Percentiles rank a stretch among this genome's conserved stretches.
phyloP scores from a whole-genome alignment of 1,140 invertebrate genomes.

The Nymphalis io region DNA sequence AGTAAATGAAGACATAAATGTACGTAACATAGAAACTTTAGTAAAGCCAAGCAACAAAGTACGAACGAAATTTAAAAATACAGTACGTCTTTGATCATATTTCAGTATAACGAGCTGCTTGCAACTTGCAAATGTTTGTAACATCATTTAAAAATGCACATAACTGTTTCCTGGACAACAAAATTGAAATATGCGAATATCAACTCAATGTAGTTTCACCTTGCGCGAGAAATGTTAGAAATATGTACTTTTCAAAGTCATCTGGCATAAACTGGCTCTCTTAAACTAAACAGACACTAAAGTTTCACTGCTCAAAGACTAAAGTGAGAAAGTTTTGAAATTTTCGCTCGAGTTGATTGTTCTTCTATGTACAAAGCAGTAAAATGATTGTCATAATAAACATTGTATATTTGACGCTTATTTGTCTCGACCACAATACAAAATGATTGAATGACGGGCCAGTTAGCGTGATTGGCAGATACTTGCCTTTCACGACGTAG shows the following conservation, averaged over 20 bases:
- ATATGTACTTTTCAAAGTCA: slow-evolving; percentile 63
- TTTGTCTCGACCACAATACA: too few relatives aligned
- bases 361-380: slow-evolving; percentile 40
- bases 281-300: slow-evolving; percentile 65
- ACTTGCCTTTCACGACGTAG: too few relatives aligned
- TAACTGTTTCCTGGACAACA: slow-evolving; percentile 20
- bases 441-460: too few relatives aligned
- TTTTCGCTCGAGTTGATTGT: slow-evolving; percentile 47
- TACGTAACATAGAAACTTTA: background rate
- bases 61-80: slow-evolving; percentile 12
- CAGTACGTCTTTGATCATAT: slow-evolving; percentile 17
- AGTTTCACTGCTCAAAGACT: slow-evolving; percentile 53
- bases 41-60: slow-evolving; percentile 2
- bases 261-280: slow-evolving; percentile 57
- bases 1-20: background rate
- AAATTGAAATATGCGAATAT: slow-evolving; percentile 29
- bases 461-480: too few relatives aligned
- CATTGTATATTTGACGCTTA: background rate
- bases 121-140: slow-evolving; percentile 26
- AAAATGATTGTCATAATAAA: slow-evolving; percentile 11
- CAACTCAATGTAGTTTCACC: slow-evolving; percentile 44
- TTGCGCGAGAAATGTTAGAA: slow-evolving; percentile 43
- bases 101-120: slow-evolving; percentile 17
- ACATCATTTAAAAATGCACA: slow-evolving; percentile 12
- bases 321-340: slow-evolving; percentile 55